Conservation (phyloP, 2,113 vertebrate genomes). For the Proterorhinus semilunaris region DNA sequence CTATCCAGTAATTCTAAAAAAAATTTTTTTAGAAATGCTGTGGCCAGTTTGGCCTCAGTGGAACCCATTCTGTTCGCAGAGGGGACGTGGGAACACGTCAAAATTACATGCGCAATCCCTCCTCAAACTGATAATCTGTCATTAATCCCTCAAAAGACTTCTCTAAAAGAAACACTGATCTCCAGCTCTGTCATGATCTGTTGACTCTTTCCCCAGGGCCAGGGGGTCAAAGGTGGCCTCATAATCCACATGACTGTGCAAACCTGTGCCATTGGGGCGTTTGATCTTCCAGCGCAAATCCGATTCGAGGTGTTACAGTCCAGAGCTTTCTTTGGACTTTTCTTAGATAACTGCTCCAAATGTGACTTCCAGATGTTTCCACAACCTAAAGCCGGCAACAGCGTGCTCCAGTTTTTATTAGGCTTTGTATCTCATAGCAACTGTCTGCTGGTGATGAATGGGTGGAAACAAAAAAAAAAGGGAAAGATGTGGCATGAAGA, state of each 20-base stretch:
- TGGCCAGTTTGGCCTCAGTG: not conserved
- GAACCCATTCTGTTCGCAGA: not conserved
- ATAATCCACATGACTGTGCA: slow-evolving; percentile 4
- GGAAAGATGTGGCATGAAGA: not conserved
- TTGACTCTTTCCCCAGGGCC: slow-evolving; percentile 28
- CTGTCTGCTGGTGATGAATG: not conserved
- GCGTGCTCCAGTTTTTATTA: not conserved
- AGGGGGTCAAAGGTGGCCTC: not conserved
- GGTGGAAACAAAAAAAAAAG: not conserved
- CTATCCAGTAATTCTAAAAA: no score
- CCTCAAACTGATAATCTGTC: slow-evolving; percentile 20
- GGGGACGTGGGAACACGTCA: slow-evolving; percentile 25
- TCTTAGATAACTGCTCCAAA: not conserved
- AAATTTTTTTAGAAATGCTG: not conserved
- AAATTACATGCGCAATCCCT: not conserved
- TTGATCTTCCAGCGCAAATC: not conserved
- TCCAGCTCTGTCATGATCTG: slow-evolving; percentile 27
- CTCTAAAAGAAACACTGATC: slow-evolving; percentile 1
- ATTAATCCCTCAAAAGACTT: slow-evolving; percentile 22
- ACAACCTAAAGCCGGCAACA: not conserved
- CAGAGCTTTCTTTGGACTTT: not conserved
- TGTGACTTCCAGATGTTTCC: slow-evolving; percentile 5
- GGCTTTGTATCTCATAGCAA: not conserved
- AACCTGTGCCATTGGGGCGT: not conserved
- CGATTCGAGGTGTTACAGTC: not conserved